phyloP scores from a whole-genome alignment of 1,140 invertebrate genomes.

The Drosophila neocordata region DNA sequence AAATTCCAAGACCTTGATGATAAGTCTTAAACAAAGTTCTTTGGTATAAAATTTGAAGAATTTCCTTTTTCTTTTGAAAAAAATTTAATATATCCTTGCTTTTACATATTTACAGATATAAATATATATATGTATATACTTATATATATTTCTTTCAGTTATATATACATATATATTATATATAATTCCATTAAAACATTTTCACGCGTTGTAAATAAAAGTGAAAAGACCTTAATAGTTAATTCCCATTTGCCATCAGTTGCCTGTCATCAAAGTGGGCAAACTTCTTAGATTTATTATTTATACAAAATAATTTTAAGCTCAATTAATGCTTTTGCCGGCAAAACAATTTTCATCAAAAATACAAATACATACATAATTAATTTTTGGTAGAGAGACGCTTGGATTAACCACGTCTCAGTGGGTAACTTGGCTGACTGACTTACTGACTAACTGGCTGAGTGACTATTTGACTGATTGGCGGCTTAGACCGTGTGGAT shows the following conservation, averaged over 20 bases:
- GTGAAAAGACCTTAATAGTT: too few relatives aligned
- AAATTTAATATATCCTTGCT: too few relatives aligned
- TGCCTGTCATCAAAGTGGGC: slow-evolving; percentile 29
- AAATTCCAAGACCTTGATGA: too few relatives aligned
- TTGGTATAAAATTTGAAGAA: too few relatives aligned
- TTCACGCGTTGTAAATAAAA: too few relatives aligned
- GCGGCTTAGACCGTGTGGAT: neutral
- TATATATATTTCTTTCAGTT: too few relatives aligned
- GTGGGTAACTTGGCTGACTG: neutral
- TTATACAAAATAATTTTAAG: slow-evolving; percentile 45
- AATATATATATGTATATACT: too few relatives aligned
- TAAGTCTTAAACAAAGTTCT: too few relatives aligned
- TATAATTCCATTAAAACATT: too few relatives aligned
- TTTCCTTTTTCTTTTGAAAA: too few relatives aligned
- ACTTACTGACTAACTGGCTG: slow-evolving; percentile 5
- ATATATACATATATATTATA: too few relatives aligned
- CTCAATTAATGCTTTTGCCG: slow-evolving; percentile 32
- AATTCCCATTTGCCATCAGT: neutral
- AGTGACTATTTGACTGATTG: slow-evolving; percentile 1
- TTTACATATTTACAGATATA: too few relatives aligned
- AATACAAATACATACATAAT: slow-evolving; percentile 50
- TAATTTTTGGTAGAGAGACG: slow-evolving; percentile 32
- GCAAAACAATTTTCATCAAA: slow-evolving; percentile 57
- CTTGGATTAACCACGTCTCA: slow-evolving; percentile 6
- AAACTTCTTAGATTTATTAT: slow-evolving; percentile 52